Conservation (phyloP, 2,797 vertebrate species). For the Crocodylus rhombifer region DNA sequence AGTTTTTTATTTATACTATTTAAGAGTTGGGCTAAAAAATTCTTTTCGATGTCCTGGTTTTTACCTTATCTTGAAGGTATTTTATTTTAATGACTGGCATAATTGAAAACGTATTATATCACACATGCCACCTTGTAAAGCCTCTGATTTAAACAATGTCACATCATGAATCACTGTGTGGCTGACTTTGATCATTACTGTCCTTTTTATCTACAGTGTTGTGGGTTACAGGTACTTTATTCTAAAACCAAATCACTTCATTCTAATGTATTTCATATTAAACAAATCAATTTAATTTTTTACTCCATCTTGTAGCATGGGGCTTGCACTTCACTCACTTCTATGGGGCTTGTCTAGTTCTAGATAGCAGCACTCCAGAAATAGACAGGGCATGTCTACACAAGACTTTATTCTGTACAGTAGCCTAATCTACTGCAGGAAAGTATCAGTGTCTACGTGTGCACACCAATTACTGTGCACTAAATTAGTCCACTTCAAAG, state of each 20-base stretch:
- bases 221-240: conserved; percentile 51
- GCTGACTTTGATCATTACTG: conserved; percentile 68
- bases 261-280: neutral
- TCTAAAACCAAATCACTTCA: neutral
- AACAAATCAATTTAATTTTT: too few species aligned
- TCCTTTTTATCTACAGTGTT: conserved; percentile 70
- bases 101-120: conserved; percentile 48
- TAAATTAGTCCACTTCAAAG: too few species aligned
- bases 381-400: neutral
- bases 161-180: conserved; percentile 57
- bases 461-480: too few species aligned
- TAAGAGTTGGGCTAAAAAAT: neutral
- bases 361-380: neutral
- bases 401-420: too few species aligned
- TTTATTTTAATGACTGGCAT: conserved; percentile 54
- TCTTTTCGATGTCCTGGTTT: neutral
- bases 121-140: conserved; percentile 62
- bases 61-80: neutral
- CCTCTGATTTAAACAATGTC: conserved; percentile 66
- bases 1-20: neutral
- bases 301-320: neutral
- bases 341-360: neutral
- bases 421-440: too few species aligned
- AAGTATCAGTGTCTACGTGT: neutral
- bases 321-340: neutral